Base-by-base conservation (phyloP, 2,797 vertebrate species). In the Dromococcyx pavoninus region DNA sequence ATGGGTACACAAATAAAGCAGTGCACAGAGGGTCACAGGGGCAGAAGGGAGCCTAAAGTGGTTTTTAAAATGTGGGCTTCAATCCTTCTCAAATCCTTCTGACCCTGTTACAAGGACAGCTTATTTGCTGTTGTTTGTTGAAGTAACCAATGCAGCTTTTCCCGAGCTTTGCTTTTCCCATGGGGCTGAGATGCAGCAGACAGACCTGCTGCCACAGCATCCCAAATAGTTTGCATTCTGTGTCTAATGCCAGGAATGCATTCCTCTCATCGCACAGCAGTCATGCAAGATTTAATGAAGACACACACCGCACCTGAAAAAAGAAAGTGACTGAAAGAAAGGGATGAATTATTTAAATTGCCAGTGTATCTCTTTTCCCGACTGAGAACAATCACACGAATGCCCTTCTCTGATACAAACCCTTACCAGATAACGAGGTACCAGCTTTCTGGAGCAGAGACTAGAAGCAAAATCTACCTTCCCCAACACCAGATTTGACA, bases 341-440 rank as follows among this genome's bases (percentile, higher is more conserved):
- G 3, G 19, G 30, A 87, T 93, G 7, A 92, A 93, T 92, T 95
- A 94, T 92, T 95, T 78, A 93, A 94, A 73, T 28, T 44, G 43
- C 3, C 10, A 19, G 44, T 5, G 11, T 83, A 33, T 79, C 73
- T 77, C 72, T 70, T 65, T 66, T 57, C 53, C 13, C 22, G 27
- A 50, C 15, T 0, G 1, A 74, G 3, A 65, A 24, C 44, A 79
- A 77, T 54, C 84, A 44, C 24, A 44, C 4, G 41, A 91, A 92
- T 12, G 25, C 35, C 30, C 16, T 90, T 41, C 57, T 51, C 72
- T 35, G n/a, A 76, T 39, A 89, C 15, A 79, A 91, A 71, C 28
- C n/a, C 56, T 37, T 30, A 78, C 41, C 60, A 91, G 62, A 62
- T 66, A 94, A 69, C 41, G 32, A 35, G 61, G 25, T 23, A 74